Evolutionary conservation across 2,113 vertebrate species (phyloP).

Genomic region (Alexandromys fortis): DNA sequence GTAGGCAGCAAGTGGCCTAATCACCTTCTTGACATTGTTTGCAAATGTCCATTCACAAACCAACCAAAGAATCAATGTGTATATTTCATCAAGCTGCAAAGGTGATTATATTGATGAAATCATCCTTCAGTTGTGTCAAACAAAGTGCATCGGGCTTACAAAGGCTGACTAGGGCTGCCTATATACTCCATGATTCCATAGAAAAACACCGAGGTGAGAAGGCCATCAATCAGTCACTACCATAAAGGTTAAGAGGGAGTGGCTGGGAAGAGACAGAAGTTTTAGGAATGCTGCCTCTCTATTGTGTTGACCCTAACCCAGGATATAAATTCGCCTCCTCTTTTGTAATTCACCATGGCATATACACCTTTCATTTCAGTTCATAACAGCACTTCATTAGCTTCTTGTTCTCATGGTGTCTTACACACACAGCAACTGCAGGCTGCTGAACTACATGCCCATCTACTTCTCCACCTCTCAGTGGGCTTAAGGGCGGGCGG

Average conservation of each 20-base stretch:
- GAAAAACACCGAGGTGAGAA: not conserved
- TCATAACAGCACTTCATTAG: not conserved
- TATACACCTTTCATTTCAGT: not conserved
- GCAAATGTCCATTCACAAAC: not conserved
- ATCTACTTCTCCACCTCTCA: not conserved
- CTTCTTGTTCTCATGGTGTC: not conserved
- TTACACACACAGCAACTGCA: not conserved
- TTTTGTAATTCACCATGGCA: not conserved
- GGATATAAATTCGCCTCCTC: not conserved
- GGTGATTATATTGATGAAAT: not conserved
- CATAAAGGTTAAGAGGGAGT: not conserved
- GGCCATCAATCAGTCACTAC: not conserved
- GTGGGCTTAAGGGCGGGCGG: not conserved
- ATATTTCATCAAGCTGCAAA: not conserved
- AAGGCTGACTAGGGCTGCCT: not conserved
- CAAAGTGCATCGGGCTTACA: not conserved
- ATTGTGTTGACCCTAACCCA: not conserved
- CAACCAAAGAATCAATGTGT: not conserved
- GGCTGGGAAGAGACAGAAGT: not conserved
- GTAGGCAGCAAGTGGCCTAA: not conserved
- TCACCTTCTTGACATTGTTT: not conserved
- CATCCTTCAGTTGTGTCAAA: not conserved
- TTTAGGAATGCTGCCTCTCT: not conserved
- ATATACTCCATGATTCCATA: not conserved
- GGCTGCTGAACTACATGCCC: not conserved